Conservation (phyloP, 92 coral and sea anemone genomes). For the Phymanthus crucifer region DNA sequence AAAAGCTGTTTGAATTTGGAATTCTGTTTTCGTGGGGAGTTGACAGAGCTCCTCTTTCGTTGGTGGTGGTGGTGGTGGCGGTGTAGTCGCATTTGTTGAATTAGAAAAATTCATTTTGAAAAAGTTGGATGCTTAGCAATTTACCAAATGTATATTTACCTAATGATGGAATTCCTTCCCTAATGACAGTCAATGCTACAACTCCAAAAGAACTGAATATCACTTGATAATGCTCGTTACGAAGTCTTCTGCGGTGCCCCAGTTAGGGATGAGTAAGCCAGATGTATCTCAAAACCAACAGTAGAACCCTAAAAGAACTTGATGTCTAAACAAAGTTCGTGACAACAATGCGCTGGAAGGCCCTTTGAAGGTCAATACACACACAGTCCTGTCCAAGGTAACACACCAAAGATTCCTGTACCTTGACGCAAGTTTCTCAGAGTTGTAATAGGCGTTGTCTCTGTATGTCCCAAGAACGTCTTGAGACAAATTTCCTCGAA, state of each 20-base stretch:
- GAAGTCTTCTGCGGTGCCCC: not conserved
- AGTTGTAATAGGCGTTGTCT: not conserved
- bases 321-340: not conserved
- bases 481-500: not conserved
- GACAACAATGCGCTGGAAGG: not conserved
- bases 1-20: constrained; percentile 61
- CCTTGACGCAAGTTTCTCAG: no score
- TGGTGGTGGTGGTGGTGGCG: not conserved
- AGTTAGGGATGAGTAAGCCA: not conserved
- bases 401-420: no score
- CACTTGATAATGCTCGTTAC: not conserved
- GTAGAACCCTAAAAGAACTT: not conserved
- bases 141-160: not conserved
- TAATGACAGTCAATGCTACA: not conserved
- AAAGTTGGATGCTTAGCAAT: not conserved
- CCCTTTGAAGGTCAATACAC: not conserved
- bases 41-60: constrained; percentile 25
- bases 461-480: not conserved
- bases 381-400: not conserved
- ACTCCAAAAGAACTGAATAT: not conserved
- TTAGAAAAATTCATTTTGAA: constrained; percentile 5
- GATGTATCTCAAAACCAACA: no score
- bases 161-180: not conserved
- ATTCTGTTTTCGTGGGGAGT: constrained; percentile 39
- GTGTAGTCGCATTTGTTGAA: not conserved